A percentile compares a stretch with the other conserved stretches of the same genome.
Evolutionary conservation across 2,888 invertebrate species (phyloP).

Genomic region (Xanthorhoe designata): DNA sequence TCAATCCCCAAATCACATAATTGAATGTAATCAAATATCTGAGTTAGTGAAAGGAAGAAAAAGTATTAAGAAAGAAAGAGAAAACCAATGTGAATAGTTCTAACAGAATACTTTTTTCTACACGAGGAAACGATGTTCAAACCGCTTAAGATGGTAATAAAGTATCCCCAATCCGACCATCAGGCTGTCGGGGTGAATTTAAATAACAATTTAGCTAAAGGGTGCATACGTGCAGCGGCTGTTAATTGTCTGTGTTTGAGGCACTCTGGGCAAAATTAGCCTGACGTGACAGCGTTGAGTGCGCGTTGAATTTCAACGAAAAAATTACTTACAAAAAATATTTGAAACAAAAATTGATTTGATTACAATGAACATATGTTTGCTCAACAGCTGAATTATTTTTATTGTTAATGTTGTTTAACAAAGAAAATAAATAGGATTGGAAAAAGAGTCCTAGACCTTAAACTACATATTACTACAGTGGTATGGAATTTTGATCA

Average conservation of each 20-base stretch:
- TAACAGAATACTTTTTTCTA: slow-evolving; percentile 3
- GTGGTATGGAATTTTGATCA: no score
- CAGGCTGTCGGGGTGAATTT: slow-evolving; percentile 60
- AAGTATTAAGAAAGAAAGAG: neutral
- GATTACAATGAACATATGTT: no score
- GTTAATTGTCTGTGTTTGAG: slow-evolving; percentile 77
- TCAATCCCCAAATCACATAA: neutral
- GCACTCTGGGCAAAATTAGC: slow-evolving; percentile 20
- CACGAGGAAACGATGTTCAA: slow-evolving; percentile 15
- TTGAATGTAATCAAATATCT: neutral
- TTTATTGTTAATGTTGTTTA: no score
- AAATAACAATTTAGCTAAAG: slow-evolving; percentile 74
- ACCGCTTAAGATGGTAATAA: slow-evolving; percentile 39
- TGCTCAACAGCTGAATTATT: no score
- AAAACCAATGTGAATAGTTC: slow-evolving; percentile 1
- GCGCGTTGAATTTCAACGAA: neutral
- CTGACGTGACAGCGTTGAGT: neutral
- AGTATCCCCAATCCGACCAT: slow-evolving; percentile 45
- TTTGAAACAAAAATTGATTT: no score
- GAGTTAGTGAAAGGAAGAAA: neutral
- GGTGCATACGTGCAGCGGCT: slow-evolving; percentile 66
- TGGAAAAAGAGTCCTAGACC: no score
- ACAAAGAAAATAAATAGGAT: no score
- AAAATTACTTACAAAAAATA: neutral
- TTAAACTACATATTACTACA: no score